Evolutionary conservation across 2,888 invertebrate species (phyloP).

Genomic region (Troglohyphantes excavatus): DNA sequence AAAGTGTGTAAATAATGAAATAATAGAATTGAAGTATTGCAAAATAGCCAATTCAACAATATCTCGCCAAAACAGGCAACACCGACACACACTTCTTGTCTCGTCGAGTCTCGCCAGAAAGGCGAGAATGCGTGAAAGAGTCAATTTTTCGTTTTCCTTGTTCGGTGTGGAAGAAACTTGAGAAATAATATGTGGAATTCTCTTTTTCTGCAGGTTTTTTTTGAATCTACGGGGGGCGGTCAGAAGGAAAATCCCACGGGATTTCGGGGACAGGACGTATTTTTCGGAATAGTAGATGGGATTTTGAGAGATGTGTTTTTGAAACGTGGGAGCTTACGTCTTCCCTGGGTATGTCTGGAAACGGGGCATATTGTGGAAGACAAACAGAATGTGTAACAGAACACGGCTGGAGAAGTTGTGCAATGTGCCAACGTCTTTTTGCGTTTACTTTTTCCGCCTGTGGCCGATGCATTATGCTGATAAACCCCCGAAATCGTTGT

Average conservation of each 20-base stretch:
- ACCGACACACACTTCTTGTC: neutral
- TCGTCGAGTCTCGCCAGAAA: neutral
- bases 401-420: too few species aligned
- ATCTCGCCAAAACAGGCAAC: too few species aligned
- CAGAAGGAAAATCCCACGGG: neutral
- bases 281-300: neutral
- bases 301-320: constrained; percentile 1
- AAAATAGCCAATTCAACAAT: too few species aligned
- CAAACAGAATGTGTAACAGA: too few species aligned
- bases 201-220: neutral
- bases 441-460: too few species aligned
- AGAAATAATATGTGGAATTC: neutral
- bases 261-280: constrained; percentile 2
- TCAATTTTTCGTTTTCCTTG: neutral
- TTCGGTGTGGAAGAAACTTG: constrained; percentile 8
- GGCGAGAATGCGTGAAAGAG: neutral
- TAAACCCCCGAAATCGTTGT: too few species aligned
- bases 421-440: too few species aligned
- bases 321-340: neutral
- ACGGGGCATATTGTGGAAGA: neutral
- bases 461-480: too few species aligned
- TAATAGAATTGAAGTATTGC: too few species aligned
- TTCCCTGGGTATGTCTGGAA: neutral
- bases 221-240: neutral
- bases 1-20: too few species aligned